Evolutionary conservation across 2,797 vertebrate genomes (phyloP), one percentile per base, ranked within the genome.

Genomic region (Cottoperca gobio): DNA sequence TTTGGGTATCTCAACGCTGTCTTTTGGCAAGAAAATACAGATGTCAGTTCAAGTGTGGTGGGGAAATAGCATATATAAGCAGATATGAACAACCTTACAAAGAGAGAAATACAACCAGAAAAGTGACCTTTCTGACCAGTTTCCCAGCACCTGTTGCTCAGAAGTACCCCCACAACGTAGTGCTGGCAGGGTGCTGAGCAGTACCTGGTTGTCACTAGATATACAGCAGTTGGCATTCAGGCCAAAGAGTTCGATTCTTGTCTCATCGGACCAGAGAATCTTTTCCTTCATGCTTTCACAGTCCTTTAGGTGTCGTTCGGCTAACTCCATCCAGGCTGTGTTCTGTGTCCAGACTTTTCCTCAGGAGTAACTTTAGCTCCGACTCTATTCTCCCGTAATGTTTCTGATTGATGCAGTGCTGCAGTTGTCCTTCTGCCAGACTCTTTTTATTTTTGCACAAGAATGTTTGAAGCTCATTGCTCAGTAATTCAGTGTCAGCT

Each of bases 251-350:
- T 78, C 67, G 81, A n/a, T 82, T 79, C 62, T 73, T 58, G 37
- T 84, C 76, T 86, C 76, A 85, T 88, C 84, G 71, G 62, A 70
- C 64, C 79, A 78, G 72, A 76, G 60, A 78, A 85, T 86, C 63
- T 52, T 80, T 79, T 76, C 72, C 70, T 81, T 86, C 75, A 77
- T 87, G 84, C 86, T 85, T 62, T 83, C 60, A 49, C 63, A 79
- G 70, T 73, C 63, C 45, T 88, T 64, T 67, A 76, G 73, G 69
- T 79, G 72, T 78, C n/a, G 13, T 85, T 89, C 86, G 80, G 78
- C 78, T 82, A 75, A 74, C 74, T 64, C 46, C 59, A 60, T 63
- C 68, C 63, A 21, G 71, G 66, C 81, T 78, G 66, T 70, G n/a
- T n/a, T n/a, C n/a, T n/a, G n/a, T n/a, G n/a, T n/a, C n/a, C n/a